A percentile compares a stretch with the other conserved stretches of the same genome.
Conservation (phyloP, 1,140 invertebrate species). For the Pseudomyrmex sp. region DNA sequence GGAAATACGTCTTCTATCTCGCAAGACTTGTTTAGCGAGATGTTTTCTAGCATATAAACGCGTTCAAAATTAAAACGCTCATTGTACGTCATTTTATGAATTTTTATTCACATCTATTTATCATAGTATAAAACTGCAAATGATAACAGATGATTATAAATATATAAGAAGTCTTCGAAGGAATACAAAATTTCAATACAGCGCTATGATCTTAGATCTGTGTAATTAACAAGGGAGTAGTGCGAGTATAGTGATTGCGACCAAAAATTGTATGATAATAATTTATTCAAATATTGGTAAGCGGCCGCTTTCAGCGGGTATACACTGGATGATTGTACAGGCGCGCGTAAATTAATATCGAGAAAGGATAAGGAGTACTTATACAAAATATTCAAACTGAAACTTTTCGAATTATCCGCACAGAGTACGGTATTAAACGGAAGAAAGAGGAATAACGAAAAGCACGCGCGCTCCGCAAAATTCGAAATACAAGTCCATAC, state of each 20-base stretch:
- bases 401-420: conserved; percentile 37
- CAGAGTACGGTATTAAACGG: conserved; percentile 28
- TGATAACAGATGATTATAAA: conserved; percentile 65
- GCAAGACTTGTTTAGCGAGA: no score
- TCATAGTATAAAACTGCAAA: conserved; percentile 65
- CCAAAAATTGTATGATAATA: conserved; percentile 75
- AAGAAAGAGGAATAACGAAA: conserved; percentile 5
- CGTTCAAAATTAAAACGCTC: conserved; percentile 37
- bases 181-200: conserved; percentile 60
- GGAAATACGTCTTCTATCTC: no score
- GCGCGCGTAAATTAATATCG: conserved; percentile 65
- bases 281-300: conserved; percentile 79
- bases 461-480: conserved; percentile 48
- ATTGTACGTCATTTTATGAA: conserved; percentile 27
- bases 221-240: conserved; percentile 52
- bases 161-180: conserved; percentile 54
- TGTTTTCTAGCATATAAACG: no score
- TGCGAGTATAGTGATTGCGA: conserved; percentile 47
- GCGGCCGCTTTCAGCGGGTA: conserved; percentile 66
- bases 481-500: conserved; percentile 62
- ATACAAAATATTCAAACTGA: conserved; percentile 55
- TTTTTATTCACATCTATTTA: conserved; percentile 68
- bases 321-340: conserved; percentile 72
- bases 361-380: conserved; percentile 10
- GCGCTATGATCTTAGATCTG: conserved; percentile 1